These are phyloP conservation scores for Myiopsitta monachus DNA, from an alignment of 2,113 vertebrate genomes.

Conservation along the genomic window DNA sequence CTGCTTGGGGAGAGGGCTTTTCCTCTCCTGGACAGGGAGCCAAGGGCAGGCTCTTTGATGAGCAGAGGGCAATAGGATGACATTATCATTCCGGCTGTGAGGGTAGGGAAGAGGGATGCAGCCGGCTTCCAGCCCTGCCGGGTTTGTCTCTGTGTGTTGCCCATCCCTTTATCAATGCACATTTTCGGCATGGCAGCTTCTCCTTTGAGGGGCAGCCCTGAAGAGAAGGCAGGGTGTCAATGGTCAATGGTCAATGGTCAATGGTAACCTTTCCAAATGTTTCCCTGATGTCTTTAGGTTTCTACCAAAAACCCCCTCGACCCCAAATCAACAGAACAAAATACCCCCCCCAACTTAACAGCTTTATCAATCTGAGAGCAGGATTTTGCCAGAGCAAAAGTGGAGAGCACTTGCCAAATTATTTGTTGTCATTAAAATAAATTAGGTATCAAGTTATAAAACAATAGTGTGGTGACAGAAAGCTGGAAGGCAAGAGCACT, in stretches of 20 bases:
- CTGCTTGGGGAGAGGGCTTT: neutral
- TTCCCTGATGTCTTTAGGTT: neutral
- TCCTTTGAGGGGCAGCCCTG: neutral
- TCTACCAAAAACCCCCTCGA: neutral
- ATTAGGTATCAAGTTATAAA: constrained; percentile 53
- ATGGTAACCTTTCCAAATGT: neutral
- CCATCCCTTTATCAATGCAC: neutral
- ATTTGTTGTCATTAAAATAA: constrained; percentile 67
- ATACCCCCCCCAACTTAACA: neutral
- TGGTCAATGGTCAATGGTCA: no score
- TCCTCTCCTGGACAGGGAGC: neutral
- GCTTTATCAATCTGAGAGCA: constrained; percentile 39
- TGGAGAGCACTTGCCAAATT: constrained; percentile 49
- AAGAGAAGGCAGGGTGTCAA: neutral
- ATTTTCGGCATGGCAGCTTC: neutral
- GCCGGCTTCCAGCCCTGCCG: neutral
- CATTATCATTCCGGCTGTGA: fast-evolving
- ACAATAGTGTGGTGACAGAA: constrained; percentile 70
- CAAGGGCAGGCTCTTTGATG: neutral
- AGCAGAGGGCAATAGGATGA: neutral
- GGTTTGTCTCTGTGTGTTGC: neutral
- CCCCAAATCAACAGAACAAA: neutral
- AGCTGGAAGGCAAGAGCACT: constrained; percentile 57
- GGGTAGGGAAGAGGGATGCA: neutral
- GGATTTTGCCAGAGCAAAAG: neutral